Base-by-base conservation (phyloP, 2,113 vertebrate genomes). In the Sinocyclocheilus anophthalmus region DNA sequence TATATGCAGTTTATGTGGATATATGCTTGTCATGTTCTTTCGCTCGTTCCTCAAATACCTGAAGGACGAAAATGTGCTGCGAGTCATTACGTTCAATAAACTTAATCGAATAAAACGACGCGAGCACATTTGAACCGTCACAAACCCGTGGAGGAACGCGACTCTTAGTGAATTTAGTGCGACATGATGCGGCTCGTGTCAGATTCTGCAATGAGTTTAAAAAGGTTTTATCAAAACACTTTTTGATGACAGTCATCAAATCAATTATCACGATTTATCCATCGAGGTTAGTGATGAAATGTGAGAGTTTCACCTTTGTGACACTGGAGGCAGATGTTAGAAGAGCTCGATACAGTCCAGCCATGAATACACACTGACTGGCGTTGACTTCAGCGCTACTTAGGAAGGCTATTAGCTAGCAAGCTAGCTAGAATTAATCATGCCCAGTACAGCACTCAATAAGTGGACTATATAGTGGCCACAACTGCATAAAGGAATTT, bases 1-100 rank as follows among this genome's bases (percentile, higher is more conserved):
- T 79, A 99, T 82, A 0, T 99, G 98, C 22, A 99, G 91, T 48
- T 98, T 97, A 88, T 99, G 98, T 42, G 98, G 97, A 39, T 98
- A 93, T 12, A 22, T 97, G 98, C 83, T 96, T 97, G 30, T 97
- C 95, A 89, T 99, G 97, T 86, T 98, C 96, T 90, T 91, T 95
- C 80, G 96, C 95, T 53, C 65, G 91, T 2, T 96, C 95, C 12
- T 91, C 95, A 94, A 97, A 97, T 11, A 96, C 87, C 98, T 99
- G 88, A 1, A 83, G 81, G 45, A 59, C 37, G 50, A 82, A 77
- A 63, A 5, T 33, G 20, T 37, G 2, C 11, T 7, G 16, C 10
- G 53, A 3, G 11, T 12, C 45, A 30, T 30, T 53, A 1, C 26
- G 55, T 76, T 42, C 10, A 37, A 70, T 48, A 30, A 69, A 0